Evolutionary conservation across 1,140 invertebrate species (phyloP).

Genomic region (Paraescarpia echinospica): DNA sequence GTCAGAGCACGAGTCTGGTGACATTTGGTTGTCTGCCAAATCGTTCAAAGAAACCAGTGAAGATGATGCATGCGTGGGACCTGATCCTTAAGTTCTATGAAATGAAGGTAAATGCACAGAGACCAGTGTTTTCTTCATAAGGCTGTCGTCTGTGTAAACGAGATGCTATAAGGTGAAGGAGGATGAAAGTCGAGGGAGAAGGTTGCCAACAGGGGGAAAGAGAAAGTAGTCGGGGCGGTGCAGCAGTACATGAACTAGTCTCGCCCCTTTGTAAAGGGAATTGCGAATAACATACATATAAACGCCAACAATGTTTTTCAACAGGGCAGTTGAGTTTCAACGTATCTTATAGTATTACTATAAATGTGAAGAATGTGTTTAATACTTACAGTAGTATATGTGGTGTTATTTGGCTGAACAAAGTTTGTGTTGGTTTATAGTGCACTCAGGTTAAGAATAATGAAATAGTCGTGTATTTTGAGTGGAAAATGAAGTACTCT

Average conservation of each 20-base stretch:
- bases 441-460: too few relatives aligned
- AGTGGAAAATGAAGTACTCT: too few relatives aligned
- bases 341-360: neutral
- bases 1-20: conserved; percentile 76
- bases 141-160: neutral
- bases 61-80: conserved; percentile 83
- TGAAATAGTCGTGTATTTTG: too few relatives aligned
- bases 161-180: neutral
- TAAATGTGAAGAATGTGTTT: conserved; percentile 9
- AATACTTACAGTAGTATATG: neutral
- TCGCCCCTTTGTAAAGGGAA: too few relatives aligned
- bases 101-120: conserved; percentile 67
- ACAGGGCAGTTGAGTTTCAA: neutral
- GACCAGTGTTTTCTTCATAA: neutral
- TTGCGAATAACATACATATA: too few relatives aligned
- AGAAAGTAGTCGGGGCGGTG: too few relatives aligned
- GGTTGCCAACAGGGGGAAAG: too few relatives aligned
- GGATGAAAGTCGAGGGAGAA: too few relatives aligned
- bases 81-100: conserved; percentile 87
- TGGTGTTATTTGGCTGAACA: too few relatives aligned
- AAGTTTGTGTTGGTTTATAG: too few relatives aligned
- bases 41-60: conserved; percentile 46
- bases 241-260: too few relatives aligned
- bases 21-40: conserved; percentile 88
- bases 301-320: neutral